Evolutionary conservation across 2,797 vertebrate species (phyloP).

Genomic region (Siniperca undulata): DNA sequence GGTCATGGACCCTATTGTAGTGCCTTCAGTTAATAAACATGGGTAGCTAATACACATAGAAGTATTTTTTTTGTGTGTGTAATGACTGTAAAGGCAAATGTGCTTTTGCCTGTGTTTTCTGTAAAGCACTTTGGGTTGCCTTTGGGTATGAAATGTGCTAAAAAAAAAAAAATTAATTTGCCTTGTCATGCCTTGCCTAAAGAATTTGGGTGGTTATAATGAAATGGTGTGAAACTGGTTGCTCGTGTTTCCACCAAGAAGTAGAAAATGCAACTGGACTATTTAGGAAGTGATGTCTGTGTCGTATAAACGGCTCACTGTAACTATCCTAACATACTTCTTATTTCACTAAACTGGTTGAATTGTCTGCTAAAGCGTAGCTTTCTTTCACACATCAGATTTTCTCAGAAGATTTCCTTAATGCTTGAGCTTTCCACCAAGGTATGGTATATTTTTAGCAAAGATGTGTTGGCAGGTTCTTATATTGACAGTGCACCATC

Average conservation of each 20-base stretch:
- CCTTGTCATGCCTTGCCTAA: too few relatives aligned
- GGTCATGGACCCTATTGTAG: conserved; percentile 8
- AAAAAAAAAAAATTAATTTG: too few relatives aligned
- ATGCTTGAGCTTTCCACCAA: not conserved
- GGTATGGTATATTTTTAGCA: not conserved
- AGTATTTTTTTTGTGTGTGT: too few relatives aligned
- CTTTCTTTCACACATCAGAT: not conserved
- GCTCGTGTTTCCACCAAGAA: conserved; percentile 20
- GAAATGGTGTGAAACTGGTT: conserved; percentile 50
- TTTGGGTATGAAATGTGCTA: too few relatives aligned
- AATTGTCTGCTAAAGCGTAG: not conserved
- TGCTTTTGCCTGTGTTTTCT: too few relatives aligned
- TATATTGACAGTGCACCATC: not conserved
- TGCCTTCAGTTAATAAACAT: conserved; percentile 1
- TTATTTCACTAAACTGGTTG: not conserved
- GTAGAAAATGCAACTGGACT: not conserved
- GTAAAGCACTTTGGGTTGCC: too few relatives aligned
- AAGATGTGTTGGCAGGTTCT: not conserved
- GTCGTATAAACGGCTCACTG: not conserved
- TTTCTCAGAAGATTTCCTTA: not conserved
- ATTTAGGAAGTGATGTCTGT: conserved; percentile 3
- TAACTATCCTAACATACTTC: not conserved
- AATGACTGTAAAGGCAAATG: too few relatives aligned
- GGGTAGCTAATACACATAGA: not conserved
- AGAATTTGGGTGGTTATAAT: conserved; percentile 3